A percentile compares a stretch with the other conserved stretches of the same genome.
Evolutionary conservation across 2,888 invertebrate species (phyloP).

Genomic region (Hypercompe scribonia): DNA sequence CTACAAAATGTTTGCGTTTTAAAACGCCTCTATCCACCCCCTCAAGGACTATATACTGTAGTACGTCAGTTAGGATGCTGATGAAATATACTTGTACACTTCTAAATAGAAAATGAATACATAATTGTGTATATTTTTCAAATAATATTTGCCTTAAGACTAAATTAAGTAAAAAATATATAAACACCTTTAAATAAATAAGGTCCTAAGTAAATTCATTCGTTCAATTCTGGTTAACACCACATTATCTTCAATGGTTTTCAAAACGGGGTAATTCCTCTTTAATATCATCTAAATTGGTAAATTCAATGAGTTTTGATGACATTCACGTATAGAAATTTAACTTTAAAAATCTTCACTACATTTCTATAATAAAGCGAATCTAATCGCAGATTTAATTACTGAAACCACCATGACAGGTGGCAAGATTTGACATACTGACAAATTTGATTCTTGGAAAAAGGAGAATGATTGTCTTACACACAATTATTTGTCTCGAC

Average conservation of each 20-base stretch:
- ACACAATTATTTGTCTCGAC: too few relatives aligned
- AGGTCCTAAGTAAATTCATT: slow-evolving; percentile 9
- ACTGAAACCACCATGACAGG: too few relatives aligned
- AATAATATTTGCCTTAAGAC: slow-evolving; percentile 33
- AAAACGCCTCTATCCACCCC: too few relatives aligned
- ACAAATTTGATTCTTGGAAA: too few relatives aligned
- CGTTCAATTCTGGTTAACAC: neutral
- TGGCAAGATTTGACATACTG: neutral
- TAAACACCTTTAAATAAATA: slow-evolving; percentile 19
- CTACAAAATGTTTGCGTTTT: too few relatives aligned
- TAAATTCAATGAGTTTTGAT: neutral
- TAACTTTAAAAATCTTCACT: neutral
- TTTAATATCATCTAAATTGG: neutral
- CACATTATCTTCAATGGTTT: neutral
- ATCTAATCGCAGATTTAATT: neutral
- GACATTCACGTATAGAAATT: neutral
- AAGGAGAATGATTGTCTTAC: too few relatives aligned
- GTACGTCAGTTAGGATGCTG: too few relatives aligned
- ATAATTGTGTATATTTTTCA: too few relatives aligned
- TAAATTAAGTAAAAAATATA: slow-evolving; percentile 30
- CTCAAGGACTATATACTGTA: too few relatives aligned
- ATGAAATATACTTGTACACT: too few relatives aligned
- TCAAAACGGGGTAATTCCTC: neutral
- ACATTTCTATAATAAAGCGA: neutral
- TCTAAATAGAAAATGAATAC: too few relatives aligned